Conservation (phyloP, 2,888 invertebrate species). For the Melanophora roralis region DNA sequence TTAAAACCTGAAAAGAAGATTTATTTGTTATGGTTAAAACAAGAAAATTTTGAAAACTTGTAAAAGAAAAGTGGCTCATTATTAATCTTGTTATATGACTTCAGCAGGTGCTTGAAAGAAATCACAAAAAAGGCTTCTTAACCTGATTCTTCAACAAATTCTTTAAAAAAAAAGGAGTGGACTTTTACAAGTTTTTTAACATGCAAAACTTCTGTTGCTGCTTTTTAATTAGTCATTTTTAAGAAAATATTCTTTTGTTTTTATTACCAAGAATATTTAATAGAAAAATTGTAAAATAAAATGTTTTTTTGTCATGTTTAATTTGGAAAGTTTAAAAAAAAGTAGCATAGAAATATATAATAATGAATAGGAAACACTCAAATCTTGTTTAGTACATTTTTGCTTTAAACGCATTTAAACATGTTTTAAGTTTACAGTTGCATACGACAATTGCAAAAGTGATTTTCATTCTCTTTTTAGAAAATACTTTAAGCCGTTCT, state of each 20-base stretch:
- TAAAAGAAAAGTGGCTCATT: neutral
- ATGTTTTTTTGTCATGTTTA: neutral
- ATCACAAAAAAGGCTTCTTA: neutral
- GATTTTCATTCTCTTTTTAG: constrained; percentile 36
- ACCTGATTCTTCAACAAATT: neutral
- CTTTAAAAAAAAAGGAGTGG: constrained; percentile 5
- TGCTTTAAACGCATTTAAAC: constrained; percentile 43
- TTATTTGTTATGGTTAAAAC: constrained; percentile 27
- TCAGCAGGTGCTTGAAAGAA: neutral
- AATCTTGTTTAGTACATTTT: constrained; percentile 46
- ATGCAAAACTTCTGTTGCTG: too few relatives aligned
- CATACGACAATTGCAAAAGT: constrained; percentile 21
- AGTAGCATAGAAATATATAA: too few relatives aligned
- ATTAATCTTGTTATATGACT: neutral
- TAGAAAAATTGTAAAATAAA: neutral
- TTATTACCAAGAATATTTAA: neutral
- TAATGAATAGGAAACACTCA: neutral
- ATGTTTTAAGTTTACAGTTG: constrained; percentile 57
- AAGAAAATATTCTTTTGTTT: too few relatives aligned
- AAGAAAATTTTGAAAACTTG: constrained; percentile 24
- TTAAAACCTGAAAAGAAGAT: constrained; percentile 22
- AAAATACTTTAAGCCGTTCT: neutral
- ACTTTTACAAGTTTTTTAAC: too few relatives aligned
- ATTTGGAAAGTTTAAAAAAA: constrained; percentile 35
- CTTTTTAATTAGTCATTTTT: too few relatives aligned